phyloP scores from a whole-genome alignment of 2,888 invertebrate species.

The Thymelicus sylvestris region DNA sequence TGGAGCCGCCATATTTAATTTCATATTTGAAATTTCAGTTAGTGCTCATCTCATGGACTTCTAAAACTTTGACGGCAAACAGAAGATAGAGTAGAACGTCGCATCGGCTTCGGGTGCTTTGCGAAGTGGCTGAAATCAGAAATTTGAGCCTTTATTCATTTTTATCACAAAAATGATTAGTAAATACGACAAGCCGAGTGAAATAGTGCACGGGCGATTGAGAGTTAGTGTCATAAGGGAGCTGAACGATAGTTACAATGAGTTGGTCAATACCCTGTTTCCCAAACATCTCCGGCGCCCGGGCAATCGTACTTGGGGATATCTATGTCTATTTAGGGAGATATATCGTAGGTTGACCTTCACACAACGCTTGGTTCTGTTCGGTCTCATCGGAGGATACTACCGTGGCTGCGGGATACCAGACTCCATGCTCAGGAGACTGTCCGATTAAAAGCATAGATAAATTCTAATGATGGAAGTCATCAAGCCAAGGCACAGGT shows the following conservation, averaged over 20 bases:
- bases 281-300: not conserved
- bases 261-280: not conserved
- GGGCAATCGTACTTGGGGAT: not conserved
- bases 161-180: not conserved
- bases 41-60: not conserved
- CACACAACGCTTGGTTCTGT: not conserved
- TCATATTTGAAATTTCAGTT: slow-evolving; percentile 9
- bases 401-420: not conserved
- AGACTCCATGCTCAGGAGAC: not conserved
- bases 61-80: not conserved
- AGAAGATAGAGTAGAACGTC: not conserved
- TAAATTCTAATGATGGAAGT: not conserved
- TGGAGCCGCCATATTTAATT: slow-evolving; percentile 14
- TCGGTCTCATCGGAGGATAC: not conserved
- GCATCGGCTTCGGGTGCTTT: not conserved
- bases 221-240: not conserved
- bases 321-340: slow-evolving; percentile 6
- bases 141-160: not conserved
- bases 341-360: not conserved
- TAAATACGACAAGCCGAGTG: not conserved
- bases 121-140: not conserved
- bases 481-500: slow-evolving; percentile 4
- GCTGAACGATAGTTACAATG: not conserved
- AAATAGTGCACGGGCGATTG: slow-evolving; percentile 8
- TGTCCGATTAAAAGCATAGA: not conserved